Percentiles rank a stretch among this genome's conserved stretches.
Evolutionary conservation across 2,888 invertebrate species (phyloP).

Genomic region (Lithophane semibrunnea): DNA sequence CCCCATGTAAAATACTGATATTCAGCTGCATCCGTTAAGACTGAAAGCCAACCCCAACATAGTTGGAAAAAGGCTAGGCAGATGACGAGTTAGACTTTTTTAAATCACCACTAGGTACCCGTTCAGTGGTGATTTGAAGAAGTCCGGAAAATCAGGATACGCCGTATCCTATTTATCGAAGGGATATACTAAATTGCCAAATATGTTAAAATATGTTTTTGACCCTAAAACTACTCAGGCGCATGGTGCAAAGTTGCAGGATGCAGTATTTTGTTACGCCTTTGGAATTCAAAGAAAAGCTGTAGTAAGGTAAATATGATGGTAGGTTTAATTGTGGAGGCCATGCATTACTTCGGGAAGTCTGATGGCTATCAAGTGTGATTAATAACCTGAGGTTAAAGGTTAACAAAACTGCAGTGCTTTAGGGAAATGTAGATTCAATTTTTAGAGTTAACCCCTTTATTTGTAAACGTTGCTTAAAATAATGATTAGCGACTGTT

Average conservation of each 20-base stretch:
- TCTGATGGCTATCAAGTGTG: slow-evolving; percentile 39
- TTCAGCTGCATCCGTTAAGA: background rate
- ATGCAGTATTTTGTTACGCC: background rate
- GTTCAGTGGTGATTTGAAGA: background rate
- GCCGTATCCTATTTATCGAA: background rate
- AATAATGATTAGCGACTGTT: too few relatives aligned
- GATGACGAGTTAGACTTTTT: background rate
- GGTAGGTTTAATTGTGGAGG: background rate
- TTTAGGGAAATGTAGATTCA: slow-evolving; percentile 8
- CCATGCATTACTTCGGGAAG: background rate
- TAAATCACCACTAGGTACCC: background rate
- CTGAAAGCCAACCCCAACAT: background rate
- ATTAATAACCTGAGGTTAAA: slow-evolving; percentile 30
- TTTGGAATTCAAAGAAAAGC: background rate
- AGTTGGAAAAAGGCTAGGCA: background rate
- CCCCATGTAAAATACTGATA: background rate
- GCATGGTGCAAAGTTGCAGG: background rate
- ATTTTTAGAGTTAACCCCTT: background rate
- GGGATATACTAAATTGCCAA: background rate
- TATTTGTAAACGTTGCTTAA: too few relatives aligned
- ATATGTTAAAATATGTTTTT: background rate
- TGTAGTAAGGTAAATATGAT: background rate
- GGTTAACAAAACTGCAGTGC: slow-evolving; percentile 36
- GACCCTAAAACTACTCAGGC: background rate
- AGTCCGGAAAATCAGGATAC: too few relatives aligned